Percentiles rank a stretch among this genome's conserved stretches.
These are phyloP conservation scores for Whitmania pigra DNA, from an alignment of 1,140 invertebrate species.

Conservation along the genomic window DNA sequence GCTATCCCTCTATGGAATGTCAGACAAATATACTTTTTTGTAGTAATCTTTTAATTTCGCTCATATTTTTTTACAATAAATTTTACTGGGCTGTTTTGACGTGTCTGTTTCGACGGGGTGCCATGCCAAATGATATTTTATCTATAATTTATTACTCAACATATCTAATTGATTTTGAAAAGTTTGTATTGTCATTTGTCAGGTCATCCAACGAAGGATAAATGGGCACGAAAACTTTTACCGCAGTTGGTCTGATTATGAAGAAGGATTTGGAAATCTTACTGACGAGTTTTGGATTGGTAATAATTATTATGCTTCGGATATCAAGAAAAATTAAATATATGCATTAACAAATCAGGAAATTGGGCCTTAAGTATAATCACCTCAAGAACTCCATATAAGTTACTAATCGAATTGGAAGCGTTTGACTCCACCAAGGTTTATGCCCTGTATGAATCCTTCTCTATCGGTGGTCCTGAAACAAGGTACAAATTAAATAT, in stretches of 20 bases:
- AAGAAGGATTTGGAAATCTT: constrained; percentile 52
- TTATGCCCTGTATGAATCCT: constrained; percentile 15
- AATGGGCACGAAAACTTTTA: constrained; percentile 53
- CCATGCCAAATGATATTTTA: too few relatives aligned
- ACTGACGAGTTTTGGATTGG: constrained; percentile 52
- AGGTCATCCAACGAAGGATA: constrained; percentile 50
- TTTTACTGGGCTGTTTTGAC: too few relatives aligned
- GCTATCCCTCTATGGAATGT: too few relatives aligned
- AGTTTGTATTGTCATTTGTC: background rate
- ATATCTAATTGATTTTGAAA: too few relatives aligned
- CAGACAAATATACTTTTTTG: too few relatives aligned
- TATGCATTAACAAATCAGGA: background rate
- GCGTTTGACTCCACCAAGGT: background rate
- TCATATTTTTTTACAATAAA: too few relatives aligned
- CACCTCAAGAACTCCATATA: constrained; percentile 5
- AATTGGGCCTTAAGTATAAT: background rate
- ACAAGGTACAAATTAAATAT: constrained; percentile 1
- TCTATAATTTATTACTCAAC: too few relatives aligned
- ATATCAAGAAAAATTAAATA: background rate
- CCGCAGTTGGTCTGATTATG: constrained; percentile 54
- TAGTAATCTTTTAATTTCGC: too few relatives aligned
- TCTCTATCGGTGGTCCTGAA: background rate
- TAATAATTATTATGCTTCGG: background rate
- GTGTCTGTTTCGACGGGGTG: too few relatives aligned
- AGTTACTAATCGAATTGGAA: constrained; percentile 16